Conservation (phyloP, 2,797 vertebrate species). For the Vultur gryphus region DNA sequence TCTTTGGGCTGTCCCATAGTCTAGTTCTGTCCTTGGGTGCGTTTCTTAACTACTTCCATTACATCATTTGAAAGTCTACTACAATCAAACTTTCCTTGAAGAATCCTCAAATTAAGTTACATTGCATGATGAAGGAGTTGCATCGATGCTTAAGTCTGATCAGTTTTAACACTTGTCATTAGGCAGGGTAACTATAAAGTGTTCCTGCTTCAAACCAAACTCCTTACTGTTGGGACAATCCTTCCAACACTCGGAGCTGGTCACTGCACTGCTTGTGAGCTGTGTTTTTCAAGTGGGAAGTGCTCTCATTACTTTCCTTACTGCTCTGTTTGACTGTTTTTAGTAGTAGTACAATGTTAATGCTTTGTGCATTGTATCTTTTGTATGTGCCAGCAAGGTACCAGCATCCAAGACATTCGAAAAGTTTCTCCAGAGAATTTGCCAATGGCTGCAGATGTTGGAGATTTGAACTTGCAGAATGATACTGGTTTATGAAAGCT, state of each 20-base stretch:
- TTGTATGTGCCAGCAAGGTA: background rate
- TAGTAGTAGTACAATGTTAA: background rate
- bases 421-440: background rate
- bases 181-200: background rate
- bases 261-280: background rate
- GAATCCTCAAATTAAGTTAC: background rate
- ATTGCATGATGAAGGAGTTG: background rate
- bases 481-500: background rate
- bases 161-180: background rate
- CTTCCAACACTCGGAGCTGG: background rate
- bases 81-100: background rate
- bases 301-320: background rate
- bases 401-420: background rate
- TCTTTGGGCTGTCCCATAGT: background rate
- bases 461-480: background rate
- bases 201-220: background rate
- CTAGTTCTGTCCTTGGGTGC: background rate
- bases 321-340: background rate
- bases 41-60: background rate
- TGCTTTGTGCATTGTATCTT: background rate
- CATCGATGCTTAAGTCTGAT: background rate
- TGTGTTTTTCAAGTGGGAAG: background rate
- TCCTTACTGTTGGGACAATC: background rate
- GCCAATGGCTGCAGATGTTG: background rate
- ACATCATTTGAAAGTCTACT: background rate